phyloP scores from a whole-genome alignment of 2,888 invertebrate genomes.

The Drosophila subquinaria region DNA sequence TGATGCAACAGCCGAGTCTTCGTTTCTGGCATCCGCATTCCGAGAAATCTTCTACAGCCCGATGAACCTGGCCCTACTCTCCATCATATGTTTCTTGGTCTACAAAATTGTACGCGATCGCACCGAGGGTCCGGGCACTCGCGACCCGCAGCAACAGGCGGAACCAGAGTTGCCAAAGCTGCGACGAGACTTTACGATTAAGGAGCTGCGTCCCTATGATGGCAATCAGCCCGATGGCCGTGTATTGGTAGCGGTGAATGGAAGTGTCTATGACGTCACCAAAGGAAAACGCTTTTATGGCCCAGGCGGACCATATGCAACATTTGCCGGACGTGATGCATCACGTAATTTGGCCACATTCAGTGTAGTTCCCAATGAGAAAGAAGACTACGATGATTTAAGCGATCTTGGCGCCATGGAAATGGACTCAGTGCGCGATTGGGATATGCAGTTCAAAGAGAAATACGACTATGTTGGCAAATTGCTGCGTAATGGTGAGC shows the following conservation, averaged over 20 bases:
- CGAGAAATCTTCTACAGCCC: slow-evolving; percentile 90
- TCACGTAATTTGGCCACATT: slow-evolving; percentile 98
- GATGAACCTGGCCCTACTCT: slow-evolving; percentile 89
- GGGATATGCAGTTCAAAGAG: slow-evolving; percentile 99
- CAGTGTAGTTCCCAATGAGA: slow-evolving; percentile 91
- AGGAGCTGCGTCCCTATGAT: slow-evolving; percentile 94
- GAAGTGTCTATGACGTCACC: slow-evolving; percentile 97
- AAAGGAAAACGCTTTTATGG: slow-evolving; percentile 96
- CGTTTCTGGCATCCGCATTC: slow-evolving; percentile 82
- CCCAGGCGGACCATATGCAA: slow-evolving; percentile 97
- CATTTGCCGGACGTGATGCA: slow-evolving; percentile 98
- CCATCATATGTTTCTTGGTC: slow-evolving; percentile 89
- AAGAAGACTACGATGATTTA: slow-evolving; percentile 96
- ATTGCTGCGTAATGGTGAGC: slow-evolving; percentile 95
- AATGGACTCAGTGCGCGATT: slow-evolving; percentile 98
- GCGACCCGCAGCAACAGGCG: slow-evolving; percentile 45
- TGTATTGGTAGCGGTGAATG: slow-evolving; percentile 96
- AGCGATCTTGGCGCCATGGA: slow-evolving; percentile 96
- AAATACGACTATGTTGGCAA: slow-evolving; percentile 97
- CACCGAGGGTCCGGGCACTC: slow-evolving; percentile 84
- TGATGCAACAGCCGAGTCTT: slow-evolving; percentile 52
- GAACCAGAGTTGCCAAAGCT: slow-evolving; percentile 91
- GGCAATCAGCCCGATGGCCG: slow-evolving; percentile 95
- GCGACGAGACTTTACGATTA: slow-evolving; percentile 94
- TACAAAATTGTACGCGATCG: slow-evolving; percentile 91